Evolutionary conservation across 2,797 vertebrate genomes (phyloP), one percentile per base, ranked within the genome.

Genomic region (Epinephelus coioides): DNA sequence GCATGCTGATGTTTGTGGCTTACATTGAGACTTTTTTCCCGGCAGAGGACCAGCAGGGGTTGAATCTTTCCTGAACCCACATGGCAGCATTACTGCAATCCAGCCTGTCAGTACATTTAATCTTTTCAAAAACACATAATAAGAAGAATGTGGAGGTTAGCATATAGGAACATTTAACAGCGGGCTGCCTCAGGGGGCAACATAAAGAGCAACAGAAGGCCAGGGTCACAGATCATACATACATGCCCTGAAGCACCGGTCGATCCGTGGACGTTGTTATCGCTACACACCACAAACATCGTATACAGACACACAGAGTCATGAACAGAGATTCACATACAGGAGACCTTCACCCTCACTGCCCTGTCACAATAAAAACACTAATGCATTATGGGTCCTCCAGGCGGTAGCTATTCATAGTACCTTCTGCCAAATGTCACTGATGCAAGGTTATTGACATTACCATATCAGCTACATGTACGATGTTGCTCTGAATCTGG

Each of bases 381-480:
- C 83, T 69, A 50, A 82, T 85, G 81, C 69, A 87, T 78, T 79
- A 75, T 78, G 64, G 81, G 62, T 47, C 49, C 69, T 71, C 44
- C 12, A 38, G 46, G 74, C 73, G 0, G 40, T 1, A 8, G 70
- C 81, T 87, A 87, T 82, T 86, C 56, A 68, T 78, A 73, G 70
- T 2, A n/a, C 50, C 50, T 63, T 30, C 59, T 75, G 34, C 60
- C 67, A 84, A 84, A 87, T 82, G 79, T 78, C 83, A 83, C 55
- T 12, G n/a, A 55, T 49, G 34, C 18, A 75, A 72, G 76, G 49
- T 73, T 73, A 80, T 40, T 76, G 77, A 73, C 79, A 54, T 80
- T 54, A 46, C 57, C 66, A 56, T 73, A 57, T 50, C 50, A 47
- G 34, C 34, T 34, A 7, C 30, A 34, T 34, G 30, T 34, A 8